Evolutionary conservation across 2,113 vertebrate genomes (phyloP), one percentile per base, ranked within the genome.

Genomic region (Neomonachus schauinslandi): DNA sequence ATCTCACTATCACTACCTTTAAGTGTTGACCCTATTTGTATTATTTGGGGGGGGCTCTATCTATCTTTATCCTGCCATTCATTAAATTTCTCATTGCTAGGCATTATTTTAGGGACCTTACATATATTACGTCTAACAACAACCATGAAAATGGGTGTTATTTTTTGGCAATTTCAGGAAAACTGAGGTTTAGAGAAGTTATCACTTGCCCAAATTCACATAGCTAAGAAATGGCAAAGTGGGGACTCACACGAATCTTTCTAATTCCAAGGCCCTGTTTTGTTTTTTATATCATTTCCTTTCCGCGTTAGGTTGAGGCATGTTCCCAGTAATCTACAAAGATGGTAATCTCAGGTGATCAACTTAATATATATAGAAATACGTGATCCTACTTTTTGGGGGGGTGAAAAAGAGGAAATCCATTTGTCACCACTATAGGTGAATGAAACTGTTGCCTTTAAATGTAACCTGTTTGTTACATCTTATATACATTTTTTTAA

Each of bases 281-380:
- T 74, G 4, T 24, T 79, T 81, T 31, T 4, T 86, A 59, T 53
- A 7, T 63, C 9, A 72, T 92, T 74, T 95, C 11, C 24, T 94
- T 96, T 94, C 14, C 12, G 51, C 7, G 11, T 80, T 81, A 79
- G 33, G 12, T 63, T 81, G 33, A 92, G 36, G 19, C 33, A 39
- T 49, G 46, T 77, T 91, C 83, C 59, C 33, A 89, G 19, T 72
- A 85, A 72, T 90, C 59, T 90, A 42, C 71, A 84, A 94, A 96
- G 61, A 11, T 61, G 24, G 18, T 36, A n/a, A 2, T 72, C 69
- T 57, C 46, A 42, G 18, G 28, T 72, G 21, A 82, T 95, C 85
- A 65, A 8, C 71, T 42, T 63, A 39, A 57, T 57, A 61, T 4
- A 24, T 61, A 36, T 55, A 16, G 12, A 77, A 74, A 42, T 18